These are phyloP conservation scores for Pyrochroa serraticornis DNA, from an alignment of 2,888 invertebrate species.

Conservation along the genomic window DNA sequence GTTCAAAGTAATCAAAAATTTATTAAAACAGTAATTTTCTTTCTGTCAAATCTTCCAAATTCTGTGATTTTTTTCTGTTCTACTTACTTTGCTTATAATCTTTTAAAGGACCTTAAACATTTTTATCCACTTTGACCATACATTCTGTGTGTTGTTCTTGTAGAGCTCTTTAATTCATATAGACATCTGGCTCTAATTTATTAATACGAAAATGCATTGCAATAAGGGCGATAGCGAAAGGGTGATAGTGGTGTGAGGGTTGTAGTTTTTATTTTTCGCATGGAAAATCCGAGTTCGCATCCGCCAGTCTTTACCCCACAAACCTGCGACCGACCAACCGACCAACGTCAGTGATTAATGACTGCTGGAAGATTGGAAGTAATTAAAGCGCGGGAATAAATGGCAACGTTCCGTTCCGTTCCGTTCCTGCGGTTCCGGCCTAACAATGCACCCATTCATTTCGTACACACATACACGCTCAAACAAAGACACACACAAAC, in stretches of 20 bases:
- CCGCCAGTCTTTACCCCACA: constrained; percentile 25
- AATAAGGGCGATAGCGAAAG: background rate
- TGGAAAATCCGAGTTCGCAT: constrained; percentile 19
- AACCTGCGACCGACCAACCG: constrained; percentile 31
- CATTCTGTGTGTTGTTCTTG: too few species aligned
- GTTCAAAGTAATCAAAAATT: too few species aligned
- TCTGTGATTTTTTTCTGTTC: too few species aligned
- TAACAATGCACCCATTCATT: constrained; percentile 54
- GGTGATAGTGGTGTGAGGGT: background rate
- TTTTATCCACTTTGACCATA: too few species aligned
- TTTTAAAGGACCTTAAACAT: too few species aligned
- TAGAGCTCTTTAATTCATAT: too few species aligned
- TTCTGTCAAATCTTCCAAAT: too few species aligned
- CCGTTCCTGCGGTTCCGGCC: constrained; percentile 58
- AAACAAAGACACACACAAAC: constrained; percentile 13
- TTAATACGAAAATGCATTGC: background rate
- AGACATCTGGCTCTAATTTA: too few species aligned
- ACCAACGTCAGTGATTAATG: constrained; percentile 56
- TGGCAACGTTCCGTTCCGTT: constrained; percentile 57
- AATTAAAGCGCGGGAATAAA: constrained; percentile 61
- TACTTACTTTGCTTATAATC: too few species aligned
- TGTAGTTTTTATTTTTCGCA: constrained; percentile 1
- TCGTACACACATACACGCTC: constrained; percentile 40
- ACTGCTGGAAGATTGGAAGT: constrained; percentile 60
- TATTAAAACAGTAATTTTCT: too few species aligned